Base-by-base conservation (phyloP, 2,888 invertebrate genomes). In the Ypsolopha sequella region DNA sequence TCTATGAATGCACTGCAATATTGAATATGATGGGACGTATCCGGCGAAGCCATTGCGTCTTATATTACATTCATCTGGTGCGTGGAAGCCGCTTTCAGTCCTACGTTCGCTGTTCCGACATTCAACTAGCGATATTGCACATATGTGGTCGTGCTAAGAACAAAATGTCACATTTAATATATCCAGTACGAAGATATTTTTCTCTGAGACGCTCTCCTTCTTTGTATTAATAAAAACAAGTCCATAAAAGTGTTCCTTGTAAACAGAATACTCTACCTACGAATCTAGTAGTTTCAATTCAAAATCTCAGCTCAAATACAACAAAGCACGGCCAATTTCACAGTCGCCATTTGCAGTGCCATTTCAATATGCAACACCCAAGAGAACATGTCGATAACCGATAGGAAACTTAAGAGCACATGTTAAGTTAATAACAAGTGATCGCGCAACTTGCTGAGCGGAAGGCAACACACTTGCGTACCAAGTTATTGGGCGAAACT, bases 401-500 rank as follows among this genome's bases (percentile, higher is more conserved):
- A 73, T 73, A 67, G 67, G 66, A 76, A 78, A 72, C 50, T 77
- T 73, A 65, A 66, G 63, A 73, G 66, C 68, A 63, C 72, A 74
- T 68, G 73, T 68, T 71, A 67, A 74, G 75, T 80, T 79, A 77
- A 76, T 76, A 77, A 70, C 72, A 74, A 80, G 73, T 73, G 76
- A 78, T 76, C 69, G 66, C 64, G 63, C 70, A 77, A 80, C 71
- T 78, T 76, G 63, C 65, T 65, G 47, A 38, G 63, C 62, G 64
- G 63, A 64, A 11, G 43, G 66, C 67, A 73, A 68, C 68, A 73
- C 68, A 75, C 75, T 77, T 74, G 72, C 69, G 64, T 70, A 64
- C 43, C 62, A 68, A 72, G 70, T 68, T 71, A 71, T 70, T 61
- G 68, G 53, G 59, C 58, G 62, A 65, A 58, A 36, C 45, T 13